phyloP scores from a whole-genome alignment of 2,113 vertebrate genomes.

The Campylorhamphus procurvoides region DNA sequence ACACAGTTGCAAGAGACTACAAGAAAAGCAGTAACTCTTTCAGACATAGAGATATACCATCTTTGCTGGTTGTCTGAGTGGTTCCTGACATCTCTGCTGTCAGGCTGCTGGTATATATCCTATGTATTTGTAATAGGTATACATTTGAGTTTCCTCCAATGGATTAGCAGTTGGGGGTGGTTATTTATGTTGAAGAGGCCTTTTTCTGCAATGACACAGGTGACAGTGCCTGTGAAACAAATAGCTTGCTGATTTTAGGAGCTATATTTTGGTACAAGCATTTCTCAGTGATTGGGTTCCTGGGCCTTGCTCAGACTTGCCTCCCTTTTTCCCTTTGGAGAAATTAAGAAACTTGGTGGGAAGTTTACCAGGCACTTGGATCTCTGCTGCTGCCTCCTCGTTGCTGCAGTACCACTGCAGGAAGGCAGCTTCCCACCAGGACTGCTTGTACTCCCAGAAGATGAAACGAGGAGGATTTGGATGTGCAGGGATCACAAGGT shows the following conservation, averaged over 20 bases:
- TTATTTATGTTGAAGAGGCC: not conserved
- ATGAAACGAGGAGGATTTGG: not conserved
- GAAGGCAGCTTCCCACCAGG: not conserved
- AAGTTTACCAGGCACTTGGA: not conserved
- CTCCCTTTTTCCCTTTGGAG: not conserved
- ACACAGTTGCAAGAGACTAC: not conserved
- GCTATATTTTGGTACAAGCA: not conserved
- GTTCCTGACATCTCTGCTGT: not conserved
- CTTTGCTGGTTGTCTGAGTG: not conserved
- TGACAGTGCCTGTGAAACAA: not conserved
- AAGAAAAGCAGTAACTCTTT: not conserved
- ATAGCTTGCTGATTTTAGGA: not conserved
- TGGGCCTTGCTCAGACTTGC: slow-evolving; percentile 19
- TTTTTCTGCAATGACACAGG: not conserved
- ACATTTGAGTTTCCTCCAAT: not conserved
- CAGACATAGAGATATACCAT: too few species aligned
- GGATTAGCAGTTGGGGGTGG: not conserved
- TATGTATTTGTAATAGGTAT: not conserved
- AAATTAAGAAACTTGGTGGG: not conserved
- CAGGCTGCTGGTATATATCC: not conserved
- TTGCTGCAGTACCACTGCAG: fast-evolving
- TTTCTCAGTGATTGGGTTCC: not conserved
- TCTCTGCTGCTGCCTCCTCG: not conserved
- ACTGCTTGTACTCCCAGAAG: not conserved
- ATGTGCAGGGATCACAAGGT: not conserved